Evolutionary conservation across 2,113 vertebrate genomes (phyloP), one percentile per base, ranked within the genome.

Genomic region (Salvelinus fontinalis): DNA sequence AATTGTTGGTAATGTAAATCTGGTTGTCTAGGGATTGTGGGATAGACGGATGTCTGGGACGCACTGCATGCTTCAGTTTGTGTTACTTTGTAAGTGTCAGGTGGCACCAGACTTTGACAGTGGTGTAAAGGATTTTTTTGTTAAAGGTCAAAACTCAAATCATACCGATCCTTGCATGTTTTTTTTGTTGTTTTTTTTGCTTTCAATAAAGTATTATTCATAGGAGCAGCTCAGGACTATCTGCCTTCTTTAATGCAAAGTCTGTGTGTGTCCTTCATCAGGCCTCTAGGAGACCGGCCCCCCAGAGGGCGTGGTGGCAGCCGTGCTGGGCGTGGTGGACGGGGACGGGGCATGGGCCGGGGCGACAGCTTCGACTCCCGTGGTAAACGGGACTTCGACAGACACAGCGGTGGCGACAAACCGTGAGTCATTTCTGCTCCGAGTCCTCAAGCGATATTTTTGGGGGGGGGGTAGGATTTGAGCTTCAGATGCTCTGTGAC

Each of bases 321-420:
- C 66, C 81, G 93, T 44, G 97, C 96, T 48, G 93, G 94, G 2
- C 96, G 97, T 2, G 97, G 97, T 1, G 96, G 95, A 60, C 95
- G 98, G 2, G 98, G 98, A 2, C 95, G 97, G 57, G 97, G 97
- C 26, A 93, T 98, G 93, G 97, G 97, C 88, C 92, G 97, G 86
- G 95, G 94, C 12, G 97, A 99, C 0, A 97, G 97, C 34, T 99
- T 99, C 72, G 98, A 99, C 91, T 96, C 96, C 0, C 96, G 97
- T 12, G 97, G 98, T 74, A 99, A 99, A 64, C 96, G 97, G 70
- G 98, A 99, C 89, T 99, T 97, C 39, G 98, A 99, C 92, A 94
- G 97, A 85, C 97, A 99, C 83, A 98, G 97, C 51, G 95, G 96
- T 92, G 97, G 93, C 27, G 97, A 99, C 92, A 95, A 97, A 96